A percentile compares a stretch with the other conserved stretches of the same genome.
These are phyloP conservation scores for Lamprologus lemairii DNA, from an alignment of 2,113 vertebrate species.

Conservation along the genomic window DNA sequence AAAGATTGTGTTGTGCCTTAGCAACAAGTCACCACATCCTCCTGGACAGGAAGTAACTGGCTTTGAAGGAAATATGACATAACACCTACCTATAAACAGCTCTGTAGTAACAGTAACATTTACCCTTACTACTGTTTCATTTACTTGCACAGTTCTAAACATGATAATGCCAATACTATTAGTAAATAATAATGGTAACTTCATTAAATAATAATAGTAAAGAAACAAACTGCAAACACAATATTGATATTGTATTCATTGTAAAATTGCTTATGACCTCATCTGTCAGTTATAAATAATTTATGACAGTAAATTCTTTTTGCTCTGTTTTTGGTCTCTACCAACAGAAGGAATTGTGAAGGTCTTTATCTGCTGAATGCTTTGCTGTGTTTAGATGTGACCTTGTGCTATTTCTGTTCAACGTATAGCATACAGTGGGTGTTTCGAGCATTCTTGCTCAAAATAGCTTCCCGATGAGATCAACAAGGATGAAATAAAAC, in stretches of 20 bases:
- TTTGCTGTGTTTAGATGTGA: background rate
- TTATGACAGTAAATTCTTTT: background rate
- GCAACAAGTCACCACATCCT: background rate
- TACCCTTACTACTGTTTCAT: background rate
- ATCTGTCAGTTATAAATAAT: background rate
- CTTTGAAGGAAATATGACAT: background rate
- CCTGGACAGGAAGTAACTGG: slow-evolving; percentile 6
- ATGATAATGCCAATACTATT: background rate
- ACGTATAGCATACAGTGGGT: background rate
- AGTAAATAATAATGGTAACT: background rate
- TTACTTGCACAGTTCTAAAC: background rate
- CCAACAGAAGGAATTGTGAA: background rate
- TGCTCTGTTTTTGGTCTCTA: background rate
- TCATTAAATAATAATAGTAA: background rate
- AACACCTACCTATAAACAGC: background rate
- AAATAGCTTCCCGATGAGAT: background rate
- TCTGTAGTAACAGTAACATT: background rate
- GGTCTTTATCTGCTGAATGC: background rate
- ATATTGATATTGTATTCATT: background rate
- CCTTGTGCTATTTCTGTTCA: background rate
- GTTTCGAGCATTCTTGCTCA: background rate
- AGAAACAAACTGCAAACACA: background rate
- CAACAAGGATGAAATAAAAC: background rate
- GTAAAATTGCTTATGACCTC: background rate
- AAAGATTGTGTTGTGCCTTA: background rate